Evolutionary conservation across 2,888 invertebrate genomes (phyloP), one percentile per base, ranked within the genome.

Genomic region (Noctua janthe): DNA sequence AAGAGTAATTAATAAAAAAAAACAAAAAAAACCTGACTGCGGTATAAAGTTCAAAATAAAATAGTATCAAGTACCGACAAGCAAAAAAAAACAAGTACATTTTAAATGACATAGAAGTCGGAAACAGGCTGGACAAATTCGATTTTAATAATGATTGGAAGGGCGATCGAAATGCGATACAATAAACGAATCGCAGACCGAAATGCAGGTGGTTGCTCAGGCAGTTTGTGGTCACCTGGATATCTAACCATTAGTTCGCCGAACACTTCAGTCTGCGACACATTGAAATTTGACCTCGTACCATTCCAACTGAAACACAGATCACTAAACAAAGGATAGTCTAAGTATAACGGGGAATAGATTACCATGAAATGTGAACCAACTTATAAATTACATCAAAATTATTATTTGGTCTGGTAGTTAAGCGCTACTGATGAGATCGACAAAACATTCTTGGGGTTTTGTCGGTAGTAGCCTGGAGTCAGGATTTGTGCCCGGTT

Each of bases 151-250:
- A 59, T n/a, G n/a, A 39, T 66, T 39, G 66, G 66, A 11, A 66
- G 39, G 66, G 66, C 39, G 20, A 39, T 66, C 3, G 66, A 66
- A 66, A 67, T 43, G 20, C n/a, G 71, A 20, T 51, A 0, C 49
- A 39, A 51, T 74, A 70, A 20, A 54, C n/a, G 43, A 70, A 62
- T 79, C 4, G 39, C 39, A 39, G 39, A 39, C 35, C 2, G 10
- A 80, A 3, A 3, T 35, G 15, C 15, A 47, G 7, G 35, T 20
- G 35, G 35, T 39, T 39, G 62, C 62, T 70, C 23, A 47, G 39
- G 78, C 67, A 39, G 56, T 23, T 35, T 80, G 64, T 71, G 64
- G 71, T 29, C 20, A 47, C 43, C 47, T 54, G 71, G 35, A 71
- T 11, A 1, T 17, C 35, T 70, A n/a, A 64, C 62, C 80, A 80